Base-by-base conservation (phyloP, 2,888 invertebrate genomes). In the Agriopis aurantiaria region DNA sequence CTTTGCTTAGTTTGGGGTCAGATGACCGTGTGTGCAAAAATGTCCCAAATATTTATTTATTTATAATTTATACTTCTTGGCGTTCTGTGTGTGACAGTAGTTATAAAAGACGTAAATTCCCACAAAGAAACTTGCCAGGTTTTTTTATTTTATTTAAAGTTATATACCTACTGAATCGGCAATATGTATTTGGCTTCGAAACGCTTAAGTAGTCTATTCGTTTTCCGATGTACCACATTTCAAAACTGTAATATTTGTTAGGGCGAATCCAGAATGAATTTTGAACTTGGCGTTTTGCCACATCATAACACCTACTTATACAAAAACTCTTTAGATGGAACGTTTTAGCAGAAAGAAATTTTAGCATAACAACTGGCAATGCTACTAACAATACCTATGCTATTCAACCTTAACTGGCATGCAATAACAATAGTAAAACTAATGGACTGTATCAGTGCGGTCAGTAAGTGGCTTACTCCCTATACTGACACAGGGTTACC, bases 341-440 rank as follows among this genome's bases (percentile, higher is more conserved):
- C 23, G 7, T 45, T 43, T 45, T 58, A 23, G 17, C 11, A 45
- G 5, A 45, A 59, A 58, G 12, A 58, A 7, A 33, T 59, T 48
- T 59, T 59, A 48, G 45, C 59, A 59, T 59, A 59, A 59, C 58
- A 57, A 59, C 12, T 33, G n/a, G 5, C 57, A 17, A 45, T 57
- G 10, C 10, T 17, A 8, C 43, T 33, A 23, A 49, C 40, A 60
- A 51, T 14, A 46, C 33, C 5, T 46, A 7, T 48, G 14, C 60
- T 62, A 66, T 59, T 61, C 66, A 55, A 61, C 63, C 49, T 14
- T 62, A 58, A 53, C 57, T 51, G 43, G 9, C 41, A 58, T 63
- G 33, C 65, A 65, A 69, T 58, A 40, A 58, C 46, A 46, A 57
- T 45, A 61, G 52, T 65, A 56, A 69, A 65, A 40, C 57, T 69